phyloP scores from a whole-genome alignment of 2,113 vertebrate species.

The Microtus richardsoni region DNA sequence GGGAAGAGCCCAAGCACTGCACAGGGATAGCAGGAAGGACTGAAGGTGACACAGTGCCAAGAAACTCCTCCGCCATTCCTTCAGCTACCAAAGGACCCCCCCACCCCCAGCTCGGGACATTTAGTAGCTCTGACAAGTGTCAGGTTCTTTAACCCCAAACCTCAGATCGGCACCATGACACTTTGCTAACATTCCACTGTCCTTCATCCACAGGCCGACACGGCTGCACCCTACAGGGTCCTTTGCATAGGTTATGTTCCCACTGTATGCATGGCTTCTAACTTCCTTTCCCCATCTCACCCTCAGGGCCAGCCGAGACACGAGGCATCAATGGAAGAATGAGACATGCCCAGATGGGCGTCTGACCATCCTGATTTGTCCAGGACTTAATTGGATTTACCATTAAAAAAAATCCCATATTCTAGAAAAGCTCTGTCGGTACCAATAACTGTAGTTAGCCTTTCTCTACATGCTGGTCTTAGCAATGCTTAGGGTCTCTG shows the following conservation, averaged over 20 bases:
- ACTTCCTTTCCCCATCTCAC: not conserved
- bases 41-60: not conserved
- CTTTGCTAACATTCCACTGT: not conserved
- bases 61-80: conserved; percentile 16
- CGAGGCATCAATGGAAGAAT: not conserved
- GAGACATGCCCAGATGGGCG: too few species aligned
- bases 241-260: not conserved
- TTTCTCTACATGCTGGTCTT: not conserved
- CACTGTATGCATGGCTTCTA: not conserved
- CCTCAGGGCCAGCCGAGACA: not conserved
- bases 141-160: not conserved
- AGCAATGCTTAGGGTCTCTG: not conserved
- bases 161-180: not conserved
- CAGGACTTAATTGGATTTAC: not conserved
- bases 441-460: not conserved
- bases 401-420: not conserved
- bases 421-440: not conserved
- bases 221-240: too few species aligned
- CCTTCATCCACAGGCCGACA: not conserved
- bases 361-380: not conserved
- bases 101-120: not conserved
- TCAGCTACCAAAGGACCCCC: not conserved
- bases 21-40: not conserved
- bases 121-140: not conserved
- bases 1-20: not conserved